A percentile compares a stretch with the other conserved stretches of the same genome.
Conservation (phyloP, 1,140 invertebrate species). For the Periplaneta americana region DNA sequence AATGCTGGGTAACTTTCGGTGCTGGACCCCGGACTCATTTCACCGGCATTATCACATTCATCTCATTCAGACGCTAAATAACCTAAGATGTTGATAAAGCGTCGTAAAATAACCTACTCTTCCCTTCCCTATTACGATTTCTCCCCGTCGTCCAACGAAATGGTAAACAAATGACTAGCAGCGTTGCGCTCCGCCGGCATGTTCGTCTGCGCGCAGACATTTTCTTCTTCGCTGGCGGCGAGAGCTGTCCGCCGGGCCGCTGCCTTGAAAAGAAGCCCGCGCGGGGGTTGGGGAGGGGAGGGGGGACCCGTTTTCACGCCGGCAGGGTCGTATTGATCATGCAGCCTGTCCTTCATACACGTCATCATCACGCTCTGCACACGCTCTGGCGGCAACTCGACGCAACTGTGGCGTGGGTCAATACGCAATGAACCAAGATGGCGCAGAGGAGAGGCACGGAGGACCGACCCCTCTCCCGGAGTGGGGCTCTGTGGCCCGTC, state of each 20-base stretch:
- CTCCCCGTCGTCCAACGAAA: no score
- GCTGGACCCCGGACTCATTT: no score
- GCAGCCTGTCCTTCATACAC: neutral
- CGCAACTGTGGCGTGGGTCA: neutral
- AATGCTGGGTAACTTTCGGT: no score
- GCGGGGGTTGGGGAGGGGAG: neutral
- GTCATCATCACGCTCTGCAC: neutral
- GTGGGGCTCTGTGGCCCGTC: neutral
- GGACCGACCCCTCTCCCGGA: neutral
- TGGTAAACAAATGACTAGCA: no score
- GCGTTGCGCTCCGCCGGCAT: no score
- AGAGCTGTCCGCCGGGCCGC: neutral
- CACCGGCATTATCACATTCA: no score
- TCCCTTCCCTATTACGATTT: no score
- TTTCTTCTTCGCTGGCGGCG: neutral
- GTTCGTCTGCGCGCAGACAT: neutral
- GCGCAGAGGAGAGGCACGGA: neutral
- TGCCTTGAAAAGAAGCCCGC: neutral
- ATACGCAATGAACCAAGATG: neutral
- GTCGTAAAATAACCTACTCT: no score
- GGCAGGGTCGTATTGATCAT: neutral
- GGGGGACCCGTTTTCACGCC: neutral
- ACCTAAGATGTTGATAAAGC: no score
- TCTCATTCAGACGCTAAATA: no score
- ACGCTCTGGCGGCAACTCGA: neutral